phyloP scores from a whole-genome alignment of 2,888 invertebrate genomes.

The Deroplatys truncata region DNA sequence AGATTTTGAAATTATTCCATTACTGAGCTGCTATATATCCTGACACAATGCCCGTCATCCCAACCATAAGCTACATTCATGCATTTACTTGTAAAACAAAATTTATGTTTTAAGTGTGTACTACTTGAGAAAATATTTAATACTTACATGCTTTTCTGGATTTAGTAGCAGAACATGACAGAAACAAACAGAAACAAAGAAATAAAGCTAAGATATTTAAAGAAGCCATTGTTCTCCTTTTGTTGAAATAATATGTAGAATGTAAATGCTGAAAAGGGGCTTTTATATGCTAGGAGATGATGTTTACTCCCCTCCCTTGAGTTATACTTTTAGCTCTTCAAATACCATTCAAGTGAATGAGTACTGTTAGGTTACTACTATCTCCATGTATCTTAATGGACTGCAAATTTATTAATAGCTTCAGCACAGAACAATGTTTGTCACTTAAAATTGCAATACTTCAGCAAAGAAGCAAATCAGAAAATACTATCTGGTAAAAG shows the following conservation, averaged over 20 bases:
- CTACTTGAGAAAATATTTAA: neutral
- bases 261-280: neutral
- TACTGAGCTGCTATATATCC: no score
- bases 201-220: neutral
- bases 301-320: neutral
- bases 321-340: neutral
- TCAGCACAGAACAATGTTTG: neutral
- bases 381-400: neutral
- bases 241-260: neutral
- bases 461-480: no score
- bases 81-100: no score
- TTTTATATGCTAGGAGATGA: neutral
- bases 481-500: no score
- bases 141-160: neutral
- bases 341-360: neutral
- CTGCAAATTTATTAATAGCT: neutral
- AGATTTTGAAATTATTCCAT: no score
- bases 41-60: no score
- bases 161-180: neutral
- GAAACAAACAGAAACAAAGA: neutral
- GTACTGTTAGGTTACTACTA: neutral
- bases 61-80: no score
- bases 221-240: neutral
- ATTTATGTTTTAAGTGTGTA: no score
- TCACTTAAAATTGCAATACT: no score